A percentile compares a stretch with the other conserved stretches of the same genome.
These are phyloP conservation scores for Pantherophis guttatus DNA, from an alignment of 2,113 vertebrate species.

Conservation along the genomic window DNA sequence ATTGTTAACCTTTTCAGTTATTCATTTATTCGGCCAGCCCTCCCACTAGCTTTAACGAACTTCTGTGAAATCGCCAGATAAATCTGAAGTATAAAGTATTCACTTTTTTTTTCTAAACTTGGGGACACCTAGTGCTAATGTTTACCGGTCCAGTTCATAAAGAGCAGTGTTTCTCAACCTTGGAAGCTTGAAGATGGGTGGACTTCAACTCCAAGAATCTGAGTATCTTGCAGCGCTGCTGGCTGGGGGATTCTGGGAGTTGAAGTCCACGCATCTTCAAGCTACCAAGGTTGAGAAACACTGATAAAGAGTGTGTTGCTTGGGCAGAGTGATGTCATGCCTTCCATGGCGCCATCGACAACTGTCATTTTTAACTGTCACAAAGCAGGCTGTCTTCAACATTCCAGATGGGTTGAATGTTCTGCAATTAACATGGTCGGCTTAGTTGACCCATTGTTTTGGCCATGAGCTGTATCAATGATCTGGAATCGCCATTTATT, in stretches of 20 bases:
- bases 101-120: background rate
- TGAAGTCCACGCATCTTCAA: no score
- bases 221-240: no score
- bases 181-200: no score
- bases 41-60: background rate
- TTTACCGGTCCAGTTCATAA: background rate
- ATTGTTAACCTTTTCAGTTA: background rate
- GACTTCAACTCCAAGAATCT: no score
- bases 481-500: background rate
- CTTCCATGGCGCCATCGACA: background rate
- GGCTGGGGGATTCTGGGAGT: no score
- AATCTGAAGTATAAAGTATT: background rate
- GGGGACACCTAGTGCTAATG: background rate
- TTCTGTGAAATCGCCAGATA: background rate
- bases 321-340: background rate
- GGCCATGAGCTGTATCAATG: background rate
- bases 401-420: background rate
- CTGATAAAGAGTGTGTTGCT: background rate
- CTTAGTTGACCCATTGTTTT: background rate
- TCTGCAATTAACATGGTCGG: background rate
- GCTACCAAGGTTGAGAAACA: no score
- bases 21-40: background rate
- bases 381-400: background rate
- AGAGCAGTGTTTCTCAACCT: no score
- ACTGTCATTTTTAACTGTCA: conserved; percentile 6